Base-by-base conservation (phyloP, 2,888 invertebrate species). In the Bellardia bayeri region DNA sequence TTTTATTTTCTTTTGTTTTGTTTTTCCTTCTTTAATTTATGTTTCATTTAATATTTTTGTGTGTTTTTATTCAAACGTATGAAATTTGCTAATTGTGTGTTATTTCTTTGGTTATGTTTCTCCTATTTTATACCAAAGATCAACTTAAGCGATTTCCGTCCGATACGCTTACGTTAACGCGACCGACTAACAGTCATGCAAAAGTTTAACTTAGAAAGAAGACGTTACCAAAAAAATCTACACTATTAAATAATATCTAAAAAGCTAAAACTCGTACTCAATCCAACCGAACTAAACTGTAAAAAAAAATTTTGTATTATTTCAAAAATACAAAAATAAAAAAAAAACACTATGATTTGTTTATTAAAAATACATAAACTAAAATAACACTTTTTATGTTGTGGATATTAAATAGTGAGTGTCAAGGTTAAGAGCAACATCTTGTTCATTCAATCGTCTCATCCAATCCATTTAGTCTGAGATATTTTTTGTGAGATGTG, bases 81-180 rank as follows among this genome's bases (percentile, higher is more conserved):
- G 6, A n/a, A 74, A 76, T 51, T 56, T 49, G 74, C 69, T 51
- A 81, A 33, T 58, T 56, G 13, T 37, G 14, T 49, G 58, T 68
- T n/a, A 56, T 78, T 72, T 54, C 40, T 66, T 79, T 79, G 79
- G 61, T 16, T 63, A 40, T 64, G 3, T 82, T 14, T 45, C 11
- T 49, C 1, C 23, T 42, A 74, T 78, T 42, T 56, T 61, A 58
- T 63, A 83, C 54, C 75, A 74, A 81, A 80, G 56, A 33, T 82
- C 11, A 71, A 75, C 64, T 74, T 82, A 82, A 88, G 86, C 86
- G 82, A 83, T 79, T 85, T 81, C 89, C 91, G 91, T 90, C 91
- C 90, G 93, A 89, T 91, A 89, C 90, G 92, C 91, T 92, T 91
- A 92, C 91, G 92, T 89, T 91, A 90, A 91, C 91, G 90, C 90